Percentiles rank a stretch among this genome's conserved stretches.
Evolutionary conservation across 2,113 vertebrate species (phyloP).

Genomic region (Amphiprion ocellaris): DNA sequence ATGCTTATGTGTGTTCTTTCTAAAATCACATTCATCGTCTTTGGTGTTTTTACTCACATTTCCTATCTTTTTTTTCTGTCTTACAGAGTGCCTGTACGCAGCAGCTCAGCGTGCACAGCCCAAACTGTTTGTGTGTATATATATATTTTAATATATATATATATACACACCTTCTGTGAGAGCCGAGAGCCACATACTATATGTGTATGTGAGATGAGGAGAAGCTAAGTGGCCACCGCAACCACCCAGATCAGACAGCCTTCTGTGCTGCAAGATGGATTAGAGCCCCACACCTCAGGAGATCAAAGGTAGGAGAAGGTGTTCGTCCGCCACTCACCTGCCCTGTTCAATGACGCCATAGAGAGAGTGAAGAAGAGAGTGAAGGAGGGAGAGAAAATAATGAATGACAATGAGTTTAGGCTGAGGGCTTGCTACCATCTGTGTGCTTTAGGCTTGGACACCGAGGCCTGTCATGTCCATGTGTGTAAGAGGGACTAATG

Average conservation of each 20-base stretch:
- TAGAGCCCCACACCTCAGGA: conserved; percentile 81
- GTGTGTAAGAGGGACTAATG: conserved; percentile 1
- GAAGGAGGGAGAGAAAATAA: conserved; percentile 33
- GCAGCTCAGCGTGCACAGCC: conserved; percentile 14
- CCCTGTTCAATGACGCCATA: conserved; percentile 35
- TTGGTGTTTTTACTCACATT: conserved; percentile 18
- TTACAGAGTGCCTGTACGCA: conserved; percentile 35
- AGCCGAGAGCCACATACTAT: conserved; percentile 20
- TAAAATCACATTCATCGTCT: conserved; percentile 14
- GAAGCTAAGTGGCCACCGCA: conserved; percentile 73
- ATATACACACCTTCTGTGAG: conserved; percentile 14
- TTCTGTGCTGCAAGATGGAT: conserved; percentile 78
- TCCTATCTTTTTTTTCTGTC: not conserved
- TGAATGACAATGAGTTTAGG: conserved; percentile 54
- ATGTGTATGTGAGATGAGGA: conserved; percentile 76
- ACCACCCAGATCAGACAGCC: conserved; percentile 67
- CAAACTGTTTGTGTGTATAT: conserved; percentile 13
- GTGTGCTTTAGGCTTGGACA: conserved; percentile 2
- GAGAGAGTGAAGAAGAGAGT: conserved; percentile 15
- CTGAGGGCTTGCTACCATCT: conserved; percentile 12
- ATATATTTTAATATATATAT: no score
- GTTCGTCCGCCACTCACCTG: conserved; percentile 67
- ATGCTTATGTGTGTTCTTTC: not conserved
- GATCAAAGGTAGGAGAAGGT: conserved; percentile 84
- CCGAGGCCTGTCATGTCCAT: not conserved